Evolutionary conservation across 2,113 vertebrate species (phyloP), one percentile per base, ranked within the genome.

Genomic region (Gymnobelideus leadbeateri): DNA sequence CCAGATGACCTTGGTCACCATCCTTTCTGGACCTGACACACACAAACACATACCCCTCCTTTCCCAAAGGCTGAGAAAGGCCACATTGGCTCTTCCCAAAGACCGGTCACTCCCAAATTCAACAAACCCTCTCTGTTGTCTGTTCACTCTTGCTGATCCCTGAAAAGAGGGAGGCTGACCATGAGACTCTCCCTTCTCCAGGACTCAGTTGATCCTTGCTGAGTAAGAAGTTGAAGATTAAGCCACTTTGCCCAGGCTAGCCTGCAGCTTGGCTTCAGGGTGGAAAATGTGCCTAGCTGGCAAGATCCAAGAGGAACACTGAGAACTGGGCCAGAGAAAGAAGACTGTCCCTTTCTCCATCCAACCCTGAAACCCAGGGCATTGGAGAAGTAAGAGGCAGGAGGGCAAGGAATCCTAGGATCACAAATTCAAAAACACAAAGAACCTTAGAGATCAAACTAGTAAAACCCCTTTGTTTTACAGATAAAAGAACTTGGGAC

Each of bases 211-310:
- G 94, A 96, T 93, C 68, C 89, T 92, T 97, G 77, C 96, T 95
- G 95, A 96, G 93, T 92, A 96, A 97, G 96, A 96, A 0, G 97
- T 97, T 98, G 96, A 98, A 97, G 94, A 97, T 98, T 97, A 98
- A 98, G 94, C 97, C 90, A 61, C 92, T 97, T 23, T 91, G 89
- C 97, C 94, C 96, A 91, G 54, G 84, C 92, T 95, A 92, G 95
- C 94, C 93, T n/a, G n/a, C n/a, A 84, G n/a, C 68, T 84, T 84
- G 89, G 93, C 96, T 93, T 92, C 51, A 3, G 77, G n/a, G 93
- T 94, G 51, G 91, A 92, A 95, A 97, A 94, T 53, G 43, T 95
- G 54, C 97, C 91, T 92, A 92, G 77, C 94, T n/a, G 61, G 90
- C 95, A 94, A 90, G 26, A 61, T 31, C 95, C 55, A 46, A 37